These are phyloP conservation scores for Macaria liturata DNA, from an alignment of 2,888 invertebrate genomes.

Conservation along the genomic window DNA sequence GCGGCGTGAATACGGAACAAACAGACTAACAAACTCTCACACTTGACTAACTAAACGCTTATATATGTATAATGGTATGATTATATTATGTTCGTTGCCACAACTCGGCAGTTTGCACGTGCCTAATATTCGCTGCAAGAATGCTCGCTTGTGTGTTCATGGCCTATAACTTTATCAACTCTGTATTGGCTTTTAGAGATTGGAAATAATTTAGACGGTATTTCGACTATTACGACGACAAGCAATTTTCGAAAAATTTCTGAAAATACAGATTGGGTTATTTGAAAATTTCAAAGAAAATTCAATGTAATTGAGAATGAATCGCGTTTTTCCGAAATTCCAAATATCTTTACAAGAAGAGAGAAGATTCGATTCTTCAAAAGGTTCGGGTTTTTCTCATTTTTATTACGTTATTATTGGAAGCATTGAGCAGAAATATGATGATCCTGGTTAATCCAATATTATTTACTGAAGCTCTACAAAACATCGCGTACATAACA, in stretches of 20 bases:
- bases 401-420: conserved; percentile 21
- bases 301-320: no score
- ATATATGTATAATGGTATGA: no score
- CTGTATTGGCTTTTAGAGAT: conserved; percentile 2
- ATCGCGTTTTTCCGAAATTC: no score
- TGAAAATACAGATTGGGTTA: not conserved
- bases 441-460: conserved; percentile 27
- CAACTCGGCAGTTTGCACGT: conserved; percentile 24
- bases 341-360: no score
- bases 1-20: no score
- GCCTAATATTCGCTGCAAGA: conserved; percentile 20
- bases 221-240: conserved; percentile 2
- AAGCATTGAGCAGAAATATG: conserved; percentile 17
- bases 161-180: conserved; percentile 18
- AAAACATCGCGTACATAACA: conserved; percentile 21
- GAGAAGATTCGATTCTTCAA: conserved; percentile 1
- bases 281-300: no score
- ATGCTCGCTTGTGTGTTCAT: conserved; percentile 18
- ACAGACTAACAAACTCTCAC: no score
- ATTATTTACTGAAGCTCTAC: conserved; percentile 30
- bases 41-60: no score
- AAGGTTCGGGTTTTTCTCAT: conserved; percentile 9
- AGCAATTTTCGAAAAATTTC: not conserved
- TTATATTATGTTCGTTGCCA: not conserved
- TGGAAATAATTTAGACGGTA: not conserved